Percentiles rank a stretch among this genome's conserved stretches.
Conservation (phyloP, 2,113 vertebrate genomes). For the Mionectes macconnelli region DNA sequence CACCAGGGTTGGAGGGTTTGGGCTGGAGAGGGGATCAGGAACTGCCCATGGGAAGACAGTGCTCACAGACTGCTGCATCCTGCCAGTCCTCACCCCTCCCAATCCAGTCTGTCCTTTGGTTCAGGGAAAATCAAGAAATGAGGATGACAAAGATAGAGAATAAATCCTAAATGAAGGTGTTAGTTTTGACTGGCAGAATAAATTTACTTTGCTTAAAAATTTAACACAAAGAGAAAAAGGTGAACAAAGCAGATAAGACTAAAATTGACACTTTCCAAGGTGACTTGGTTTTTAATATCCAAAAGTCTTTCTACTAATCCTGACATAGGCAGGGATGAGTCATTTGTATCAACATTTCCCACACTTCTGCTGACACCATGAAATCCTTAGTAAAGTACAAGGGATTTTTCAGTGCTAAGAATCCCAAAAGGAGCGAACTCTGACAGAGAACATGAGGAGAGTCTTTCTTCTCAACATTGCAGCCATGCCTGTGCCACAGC, state of each 20-base stretch:
- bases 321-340: neutral
- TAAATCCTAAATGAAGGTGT: neutral
- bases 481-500: no score
- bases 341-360: neutral
- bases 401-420: neutral
- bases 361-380: neutral
- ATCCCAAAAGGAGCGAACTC: neutral
- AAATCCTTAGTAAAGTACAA: neutral
- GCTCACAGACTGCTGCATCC: neutral
- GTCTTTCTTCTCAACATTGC: neutral
- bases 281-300: neutral
- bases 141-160: neutral
- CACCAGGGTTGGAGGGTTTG: rapidly evolving
- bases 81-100: neutral
- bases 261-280: neutral
- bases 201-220: neutral
- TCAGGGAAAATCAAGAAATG: neutral
- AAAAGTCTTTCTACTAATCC: neutral
- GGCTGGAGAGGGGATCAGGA: neutral
- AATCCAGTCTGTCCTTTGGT: neutral
- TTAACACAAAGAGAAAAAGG: neutral
- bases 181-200: neutral
- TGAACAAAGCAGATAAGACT: neutral
- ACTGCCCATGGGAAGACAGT: no score
- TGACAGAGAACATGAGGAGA: neutral